phyloP scores from a whole-genome alignment of 53 echinoderm and acorn worm genomes.

The Henricia sp. region DNA sequence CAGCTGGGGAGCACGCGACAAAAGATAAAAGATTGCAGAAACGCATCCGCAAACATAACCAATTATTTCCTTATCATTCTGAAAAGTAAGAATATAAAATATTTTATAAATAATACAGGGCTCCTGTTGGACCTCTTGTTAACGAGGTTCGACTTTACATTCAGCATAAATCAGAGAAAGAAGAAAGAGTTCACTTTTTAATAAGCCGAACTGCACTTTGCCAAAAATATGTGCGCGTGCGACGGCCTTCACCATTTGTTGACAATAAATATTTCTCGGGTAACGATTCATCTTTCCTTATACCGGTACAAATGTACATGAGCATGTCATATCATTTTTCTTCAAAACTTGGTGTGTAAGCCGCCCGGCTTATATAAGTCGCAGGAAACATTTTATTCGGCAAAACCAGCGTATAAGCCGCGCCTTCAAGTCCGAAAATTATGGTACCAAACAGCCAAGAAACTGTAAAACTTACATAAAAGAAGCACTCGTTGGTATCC shows the following conservation, averaged over 20 bases:
- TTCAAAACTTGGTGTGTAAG: no score
- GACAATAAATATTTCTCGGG: no score
- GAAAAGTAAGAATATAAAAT: constrained; percentile 35
- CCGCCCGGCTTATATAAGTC: no score
- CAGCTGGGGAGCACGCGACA: constrained; percentile 87
- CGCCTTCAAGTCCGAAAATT: no score
- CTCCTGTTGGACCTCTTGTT: no score
- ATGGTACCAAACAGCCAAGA: background rate
- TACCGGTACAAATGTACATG: no score
- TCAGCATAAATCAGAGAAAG: background rate
- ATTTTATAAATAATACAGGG: background rate
- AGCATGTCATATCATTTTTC: no score
- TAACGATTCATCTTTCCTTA: no score
- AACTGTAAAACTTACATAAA: constrained; percentile 62
- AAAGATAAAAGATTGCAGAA: constrained; percentile 91
- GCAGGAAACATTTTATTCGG: no score
- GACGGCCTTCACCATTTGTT: no score
- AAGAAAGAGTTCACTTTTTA: background rate
- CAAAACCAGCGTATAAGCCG: no score
- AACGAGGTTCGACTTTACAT: no score
- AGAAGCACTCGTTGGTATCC: constrained; percentile 61
- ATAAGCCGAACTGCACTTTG: background rate
- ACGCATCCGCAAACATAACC: constrained; percentile 86
- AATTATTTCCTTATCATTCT: constrained; percentile 78
- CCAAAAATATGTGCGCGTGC: background rate